Percentiles rank a stretch among this genome's conserved stretches.
Evolutionary conservation across 2,797 vertebrate genomes (phyloP).

Genomic region (Propithecus perrieri): DNA sequence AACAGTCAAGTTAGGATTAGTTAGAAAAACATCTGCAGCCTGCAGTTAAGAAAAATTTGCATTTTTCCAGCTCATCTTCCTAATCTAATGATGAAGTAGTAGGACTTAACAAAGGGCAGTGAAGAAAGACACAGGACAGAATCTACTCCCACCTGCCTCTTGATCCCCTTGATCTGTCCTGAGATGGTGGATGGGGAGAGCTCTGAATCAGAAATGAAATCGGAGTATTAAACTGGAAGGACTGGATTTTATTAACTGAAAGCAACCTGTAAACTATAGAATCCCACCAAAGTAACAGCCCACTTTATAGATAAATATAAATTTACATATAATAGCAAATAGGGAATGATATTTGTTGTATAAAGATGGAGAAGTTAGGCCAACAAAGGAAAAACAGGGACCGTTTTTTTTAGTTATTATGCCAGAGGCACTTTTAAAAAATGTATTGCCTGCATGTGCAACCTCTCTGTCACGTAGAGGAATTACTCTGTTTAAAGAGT

Average conservation of each 20-base stretch:
- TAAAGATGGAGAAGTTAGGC: neutral
- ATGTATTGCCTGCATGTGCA: neutral
- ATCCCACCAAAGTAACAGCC: neutral
- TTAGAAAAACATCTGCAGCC: neutral
- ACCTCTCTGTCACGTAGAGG: conserved; percentile 19
- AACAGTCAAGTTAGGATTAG: neutral
- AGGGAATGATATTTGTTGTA: neutral
- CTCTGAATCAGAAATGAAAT: neutral
- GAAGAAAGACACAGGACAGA: neutral
- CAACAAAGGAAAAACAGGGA: neutral
- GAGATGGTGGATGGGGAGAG: neutral
- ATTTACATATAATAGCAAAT: neutral
- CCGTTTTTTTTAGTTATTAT: neutral
- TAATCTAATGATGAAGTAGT: neutral
- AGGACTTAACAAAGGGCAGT: neutral
- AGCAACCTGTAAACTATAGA: neutral
- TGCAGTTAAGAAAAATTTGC: neutral
- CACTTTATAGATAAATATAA: neutral
- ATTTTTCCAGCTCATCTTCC: neutral
- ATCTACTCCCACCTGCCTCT: neutral
- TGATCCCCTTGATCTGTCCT: neutral
- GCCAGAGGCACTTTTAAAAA: neutral
- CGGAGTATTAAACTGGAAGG: neutral
- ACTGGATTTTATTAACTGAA: neutral
- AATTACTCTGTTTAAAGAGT: conserved; percentile 33